phyloP scores from a whole-genome alignment of 2,888 invertebrate species.

The Drosophila paramelanica region DNA sequence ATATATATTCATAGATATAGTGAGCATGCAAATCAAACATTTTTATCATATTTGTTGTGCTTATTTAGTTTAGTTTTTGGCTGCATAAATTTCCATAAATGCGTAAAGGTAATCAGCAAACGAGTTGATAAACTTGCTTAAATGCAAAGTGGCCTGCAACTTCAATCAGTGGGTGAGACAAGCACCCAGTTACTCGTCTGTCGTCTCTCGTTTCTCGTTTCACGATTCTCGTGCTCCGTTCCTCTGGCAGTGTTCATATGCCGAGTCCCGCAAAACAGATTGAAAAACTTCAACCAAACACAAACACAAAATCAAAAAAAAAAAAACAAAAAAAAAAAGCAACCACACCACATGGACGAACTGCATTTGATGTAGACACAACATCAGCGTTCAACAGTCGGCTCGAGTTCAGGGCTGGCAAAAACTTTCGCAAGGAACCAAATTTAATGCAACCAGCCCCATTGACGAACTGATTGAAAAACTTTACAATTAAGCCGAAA shows the following conservation, averaged over 20 bases:
- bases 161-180: conserved; percentile 36
- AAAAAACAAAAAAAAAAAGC: conserved; percentile 25
- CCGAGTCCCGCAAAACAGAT: conserved; percentile 44
- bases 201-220: background rate
- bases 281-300: conserved; percentile 61
- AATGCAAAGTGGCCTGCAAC: conserved; percentile 52
- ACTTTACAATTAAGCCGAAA: no score
- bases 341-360: conserved; percentile 23
- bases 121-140: conserved; percentile 62
- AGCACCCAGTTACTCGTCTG: background rate
- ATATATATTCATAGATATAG: no score
- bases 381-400: background rate
- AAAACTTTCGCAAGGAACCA: background rate
- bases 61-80: conserved; percentile 33
- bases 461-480: no score
- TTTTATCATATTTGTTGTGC: conserved; percentile 8
- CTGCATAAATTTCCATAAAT: conserved; percentile 61
- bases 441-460: no score
- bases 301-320: conserved; percentile 39
- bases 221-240: background rate
- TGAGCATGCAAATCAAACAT: conserved; percentile 46
- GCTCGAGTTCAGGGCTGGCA: conserved; percentile 21
- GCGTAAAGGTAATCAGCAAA: conserved; percentile 42
- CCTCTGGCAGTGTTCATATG: conserved; percentile 14
- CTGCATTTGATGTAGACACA: conserved; percentile 15